Base-by-base conservation (phyloP, 2,888 invertebrate species). In the Eupeodes latifasciatus region DNA sequence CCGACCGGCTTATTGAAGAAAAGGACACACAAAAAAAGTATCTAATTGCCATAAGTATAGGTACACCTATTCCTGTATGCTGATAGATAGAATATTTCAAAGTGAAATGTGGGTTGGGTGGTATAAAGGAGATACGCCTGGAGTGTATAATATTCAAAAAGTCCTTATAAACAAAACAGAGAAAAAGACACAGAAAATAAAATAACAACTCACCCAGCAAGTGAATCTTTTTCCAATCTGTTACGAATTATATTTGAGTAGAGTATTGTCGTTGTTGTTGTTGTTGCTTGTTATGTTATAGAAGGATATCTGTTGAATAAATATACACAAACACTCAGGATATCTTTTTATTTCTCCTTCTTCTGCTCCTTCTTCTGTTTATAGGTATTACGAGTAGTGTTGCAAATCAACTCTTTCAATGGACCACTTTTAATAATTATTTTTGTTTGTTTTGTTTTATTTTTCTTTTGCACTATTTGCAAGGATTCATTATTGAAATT, bases 351-450 rank as follows among this genome's bases (percentile, higher is more conserved):
- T 62, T n/a, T 16, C 10, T 40, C 40, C 40, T 44, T 10, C 40
- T 10, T 40, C 10, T 62, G 40, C 16, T 40, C 14, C 40, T 14
- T 44, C 61, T 55, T 67, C 2, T 47, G 51, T 66, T n/a, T 59
- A 44, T 12, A 10, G 67, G n/a, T 69, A 76, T 76, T 80, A 27
- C 27, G 27, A 27, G 27, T 27, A 79, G 67, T 51, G 71, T 74
- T 83, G 81, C 77, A 81, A 84, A 88, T 88, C 87, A 81, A 51
- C 83, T 69, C 12, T 80, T 77, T 85, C 84, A 78, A 78, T 77
- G 81, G 85, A 85, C 78, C 64, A 88, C 88, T 88, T 71, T 88
- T 77, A 69, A 81, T 87, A 84, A 88, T 88, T 83, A 61, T 72
- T 83, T 66, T 61, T 40, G 16, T 40, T 36, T 59, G n/a, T 59